Base-by-base conservation (phyloP, 2,113 vertebrate species). In the Arothron firmamentum region DNA sequence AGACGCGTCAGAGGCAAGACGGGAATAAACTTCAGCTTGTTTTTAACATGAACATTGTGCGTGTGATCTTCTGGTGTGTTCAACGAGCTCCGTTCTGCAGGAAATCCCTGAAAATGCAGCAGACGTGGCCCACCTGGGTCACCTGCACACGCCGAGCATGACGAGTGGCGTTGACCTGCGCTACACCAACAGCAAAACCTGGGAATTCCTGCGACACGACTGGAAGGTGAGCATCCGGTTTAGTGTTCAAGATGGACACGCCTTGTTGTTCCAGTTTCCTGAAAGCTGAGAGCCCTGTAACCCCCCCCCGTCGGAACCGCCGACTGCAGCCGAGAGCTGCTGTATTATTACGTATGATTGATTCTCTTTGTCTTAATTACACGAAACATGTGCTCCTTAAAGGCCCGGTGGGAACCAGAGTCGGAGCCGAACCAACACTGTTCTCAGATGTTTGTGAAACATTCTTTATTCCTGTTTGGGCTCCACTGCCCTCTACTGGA, bases 71-170 rank as follows among this genome's bases (percentile, higher is more conserved):
- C n/a, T 47, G 15, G 7, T 47, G 5, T 45, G 2, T n/a, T 13
- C 45, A 5, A 16, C n/a, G 17, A 17, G 45, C 7, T 7, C 1
- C 34, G 5, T 59, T 20, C 15, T 46, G 3, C 56, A 94, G 93
- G 94, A 94, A 61, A 92, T 94, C 56, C 92, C 93, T 0, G 91
- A 93, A 83, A 94, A 94, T 0, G 91, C 84, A 0, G 93, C 90
- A 0, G 92, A 93, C 31, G 43, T 78, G 0, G 89, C 91, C 50
- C 94, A 93, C 71, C 81, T 94, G 34, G 56, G 63, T 38, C 89
- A 92, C 59, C 80, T 95, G 34, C 93, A 94, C 13, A 86, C 68
- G 0, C 90, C 94, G 0, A 81, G 87, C 5, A 64, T 94, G 1
- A 34, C 90, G 51, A 90, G 87, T 0, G 91, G 93, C 1, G 74